Evolutionary conservation across 35 echinoderm and acorn worm genomes (phyloP), one percentile per base, ranked within the genome.

Genomic region (Patiria miniata): DNA sequence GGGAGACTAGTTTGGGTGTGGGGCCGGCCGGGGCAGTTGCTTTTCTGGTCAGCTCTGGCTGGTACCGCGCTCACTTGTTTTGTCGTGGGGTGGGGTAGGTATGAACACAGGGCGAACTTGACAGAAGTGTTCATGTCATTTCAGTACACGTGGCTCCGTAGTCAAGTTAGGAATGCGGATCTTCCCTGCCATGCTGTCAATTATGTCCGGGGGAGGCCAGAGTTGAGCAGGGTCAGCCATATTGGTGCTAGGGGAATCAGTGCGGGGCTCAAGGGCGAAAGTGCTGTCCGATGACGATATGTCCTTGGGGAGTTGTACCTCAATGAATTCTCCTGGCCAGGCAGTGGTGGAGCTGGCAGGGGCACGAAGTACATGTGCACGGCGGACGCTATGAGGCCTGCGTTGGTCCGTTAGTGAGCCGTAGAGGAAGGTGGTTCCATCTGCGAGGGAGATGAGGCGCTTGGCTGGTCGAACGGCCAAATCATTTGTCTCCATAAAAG

Each of bases 321-420:
- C 83, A 81, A 86, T 29, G 40, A 79, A 91, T 21, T 86, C 89
- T 6, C 89, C 89, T 57, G 89, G 83, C 89, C 89, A 91, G 1
- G 86, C 44, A 21, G 82, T 85, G 22, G 89, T 79, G 5, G 82
- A 40, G 7, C 14, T 2, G 12, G 90, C 34, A 19, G 84, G 90
- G 10, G 84, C 77, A 44, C 90, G 77, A 0, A 92, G 73, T 6
- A 92, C 84, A 53, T 92, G 90, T 16, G 90, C 90, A 78, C 85
- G 83, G 4, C 90, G 77, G 33, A 92, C 39, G 68, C n/a, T 78
- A 76, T 87, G n/a, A n/a, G 88, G 57, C 44, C 36, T n/a, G 19
- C n/a, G 6, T 18, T 38, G 30, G 40, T 39, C 15, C 47, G 4
- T n/a, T n/a, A n/a, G n/a, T n/a, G n/a, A n/a, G n/a, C n/a, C n/a